Evolutionary conservation across 1,140 invertebrate genomes (phyloP).

Genomic region (Melipona quadrifasciata): DNA sequence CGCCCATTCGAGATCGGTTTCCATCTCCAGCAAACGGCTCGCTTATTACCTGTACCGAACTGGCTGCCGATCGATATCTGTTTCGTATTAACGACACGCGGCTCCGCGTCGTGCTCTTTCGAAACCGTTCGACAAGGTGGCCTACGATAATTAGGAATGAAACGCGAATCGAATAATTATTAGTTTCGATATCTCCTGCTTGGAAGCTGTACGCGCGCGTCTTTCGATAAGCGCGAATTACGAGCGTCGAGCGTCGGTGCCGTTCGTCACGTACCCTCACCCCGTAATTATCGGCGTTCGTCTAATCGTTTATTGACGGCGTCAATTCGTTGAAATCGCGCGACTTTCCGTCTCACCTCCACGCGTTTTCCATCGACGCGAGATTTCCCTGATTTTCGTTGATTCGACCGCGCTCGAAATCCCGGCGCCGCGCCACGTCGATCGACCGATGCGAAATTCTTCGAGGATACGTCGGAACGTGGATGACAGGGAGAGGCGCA

Average conservation of each 20-base stretch:
- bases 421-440: conserved; percentile 21
- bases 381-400: conserved; percentile 1
- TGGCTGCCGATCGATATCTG: conserved; percentile 63
- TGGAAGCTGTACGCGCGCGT: not conserved
- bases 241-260: not conserved
- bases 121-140: conserved; percentile 53
- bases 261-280: not conserved
- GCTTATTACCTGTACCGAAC: conserved; percentile 63
- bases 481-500: conserved; percentile 59
- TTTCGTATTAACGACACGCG: conserved; percentile 54
- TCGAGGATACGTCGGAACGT: conserved; percentile 54
- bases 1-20: conserved; percentile 58
- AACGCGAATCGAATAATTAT: conserved; percentile 47
- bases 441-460: conserved; percentile 48
- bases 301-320: not conserved
- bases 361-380: not conserved
- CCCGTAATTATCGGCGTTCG: not conserved
- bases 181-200: conserved; percentile 35
- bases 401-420: not conserved
- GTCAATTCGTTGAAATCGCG: not conserved
- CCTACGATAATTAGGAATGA: conserved; percentile 58
- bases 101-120: conserved; percentile 34
- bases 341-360: not conserved
- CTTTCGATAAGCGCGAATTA: conserved; percentile 27
- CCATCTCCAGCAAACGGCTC: conserved; percentile 46